phyloP scores from a whole-genome alignment of 2,113 vertebrate species.

The Serinus canaria region DNA sequence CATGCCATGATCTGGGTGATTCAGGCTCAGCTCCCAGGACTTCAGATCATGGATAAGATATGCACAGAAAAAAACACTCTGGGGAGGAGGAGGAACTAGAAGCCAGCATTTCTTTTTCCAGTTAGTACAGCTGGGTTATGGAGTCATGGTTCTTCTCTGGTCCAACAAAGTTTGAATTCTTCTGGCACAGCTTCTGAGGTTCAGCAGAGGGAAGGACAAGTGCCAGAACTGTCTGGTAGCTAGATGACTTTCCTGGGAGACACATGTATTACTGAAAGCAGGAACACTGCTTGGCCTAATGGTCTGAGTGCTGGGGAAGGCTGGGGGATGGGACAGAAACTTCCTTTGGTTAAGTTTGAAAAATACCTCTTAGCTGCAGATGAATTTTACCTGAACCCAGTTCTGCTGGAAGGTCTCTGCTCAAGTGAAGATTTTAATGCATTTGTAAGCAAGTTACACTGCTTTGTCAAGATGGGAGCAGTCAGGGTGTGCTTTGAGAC shows the following conservation, averaged over 20 bases:
- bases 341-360: neutral
- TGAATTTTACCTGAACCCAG: neutral
- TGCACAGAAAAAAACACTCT: neutral
- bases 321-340: neutral
- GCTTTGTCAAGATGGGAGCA: neutral
- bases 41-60: neutral
- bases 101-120: neutral
- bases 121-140: neutral
- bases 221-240: neutral
- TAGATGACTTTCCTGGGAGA: neutral
- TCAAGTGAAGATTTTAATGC: neutral
- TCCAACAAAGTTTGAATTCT: neutral
- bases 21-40: neutral
- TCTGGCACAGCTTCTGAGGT: conserved; percentile 7
- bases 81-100: neutral
- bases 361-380: neutral
- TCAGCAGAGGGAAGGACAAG: neutral
- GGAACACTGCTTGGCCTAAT: neutral
- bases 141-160: neutral
- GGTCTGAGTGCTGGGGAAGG: neutral
- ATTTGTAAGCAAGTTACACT: neutral
- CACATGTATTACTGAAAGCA: neutral
- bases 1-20: neutral
- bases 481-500: neutral
- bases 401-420: too few relatives aligned